These are phyloP conservation scores for Gymnopithys bicolor DNA, from an alignment of 2,797 vertebrate species.

Conservation along the genomic window DNA sequence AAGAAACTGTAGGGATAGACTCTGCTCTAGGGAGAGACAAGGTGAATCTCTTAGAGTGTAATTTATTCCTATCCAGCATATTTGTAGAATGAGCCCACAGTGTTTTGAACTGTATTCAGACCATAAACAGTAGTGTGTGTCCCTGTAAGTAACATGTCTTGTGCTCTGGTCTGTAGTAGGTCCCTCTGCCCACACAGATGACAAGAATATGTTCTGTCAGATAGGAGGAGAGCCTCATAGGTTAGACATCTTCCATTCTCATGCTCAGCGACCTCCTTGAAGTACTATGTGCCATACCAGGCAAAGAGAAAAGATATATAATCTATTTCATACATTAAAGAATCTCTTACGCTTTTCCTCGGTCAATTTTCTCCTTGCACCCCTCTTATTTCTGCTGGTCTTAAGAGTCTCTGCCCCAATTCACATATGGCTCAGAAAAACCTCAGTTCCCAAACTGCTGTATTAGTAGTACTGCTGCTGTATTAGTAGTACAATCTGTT, in stretches of 20 bases:
- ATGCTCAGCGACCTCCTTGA: not conserved
- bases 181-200: accelerated
- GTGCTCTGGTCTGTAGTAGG: accelerated
- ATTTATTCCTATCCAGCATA: not conserved
- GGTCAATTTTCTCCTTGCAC: not conserved
- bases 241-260: not conserved
- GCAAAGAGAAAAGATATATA: not conserved
- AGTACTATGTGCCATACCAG: not conserved
- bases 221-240: not conserved
- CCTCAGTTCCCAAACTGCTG: not conserved
- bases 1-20: not conserved
- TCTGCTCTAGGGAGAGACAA: not conserved
- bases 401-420: not conserved
- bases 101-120: not conserved
- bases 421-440: not conserved
- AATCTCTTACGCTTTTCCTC: not conserved
- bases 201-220: not conserved
- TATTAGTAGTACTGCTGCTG: not conserved
- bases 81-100: not conserved
- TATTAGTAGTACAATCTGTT: not conserved
- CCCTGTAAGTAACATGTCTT: not conserved
- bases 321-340: not conserved
- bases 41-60: not conserved
- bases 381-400: not conserved
- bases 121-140: not conserved